phyloP scores from a whole-genome alignment of 2,113 vertebrate species.

The Grammomys dolichurus region DNA sequence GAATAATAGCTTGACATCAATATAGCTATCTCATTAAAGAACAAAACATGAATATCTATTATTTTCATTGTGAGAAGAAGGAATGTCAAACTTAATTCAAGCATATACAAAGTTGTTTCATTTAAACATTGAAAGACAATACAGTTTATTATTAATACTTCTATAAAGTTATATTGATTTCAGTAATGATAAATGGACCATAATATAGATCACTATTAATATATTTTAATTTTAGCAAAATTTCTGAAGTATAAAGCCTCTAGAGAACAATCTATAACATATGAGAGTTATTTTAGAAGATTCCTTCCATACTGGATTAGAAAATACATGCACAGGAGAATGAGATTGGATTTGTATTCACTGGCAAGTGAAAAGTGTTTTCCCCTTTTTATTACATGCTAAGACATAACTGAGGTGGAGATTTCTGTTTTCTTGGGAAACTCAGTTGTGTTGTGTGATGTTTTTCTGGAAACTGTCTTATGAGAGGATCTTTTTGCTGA shows the following conservation, averaged over 20 bases:
- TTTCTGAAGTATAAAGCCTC: not conserved
- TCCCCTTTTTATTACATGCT: not conserved
- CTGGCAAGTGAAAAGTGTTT: not conserved
- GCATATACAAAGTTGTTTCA: not conserved
- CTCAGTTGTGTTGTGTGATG: too few species aligned
- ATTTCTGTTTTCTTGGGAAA: too few species aligned
- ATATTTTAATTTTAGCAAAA: not conserved
- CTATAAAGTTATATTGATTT: not conserved
- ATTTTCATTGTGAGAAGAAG: slow-evolving; percentile 55
- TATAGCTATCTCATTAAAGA: not conserved
- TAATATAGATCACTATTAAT: not conserved
- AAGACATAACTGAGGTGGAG: not conserved
- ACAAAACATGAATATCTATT: slow-evolving; percentile 3
- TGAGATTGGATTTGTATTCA: not conserved
- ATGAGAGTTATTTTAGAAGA: not conserved
- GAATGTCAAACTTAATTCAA: not conserved
- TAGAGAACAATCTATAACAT: not conserved
- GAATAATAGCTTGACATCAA: not conserved
- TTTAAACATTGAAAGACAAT: slow-evolving; percentile 6
- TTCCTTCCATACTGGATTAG: not conserved
- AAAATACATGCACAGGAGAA: not conserved
- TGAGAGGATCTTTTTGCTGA: too few species aligned
- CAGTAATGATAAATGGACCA: not conserved
- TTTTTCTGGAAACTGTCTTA: too few species aligned
- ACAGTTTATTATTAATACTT: slow-evolving; percentile 3